Percentiles rank a stretch among this genome's conserved stretches.
Evolutionary conservation across 1,140 invertebrate species (phyloP).

Genomic region (Drosophila equinoxialis): DNA sequence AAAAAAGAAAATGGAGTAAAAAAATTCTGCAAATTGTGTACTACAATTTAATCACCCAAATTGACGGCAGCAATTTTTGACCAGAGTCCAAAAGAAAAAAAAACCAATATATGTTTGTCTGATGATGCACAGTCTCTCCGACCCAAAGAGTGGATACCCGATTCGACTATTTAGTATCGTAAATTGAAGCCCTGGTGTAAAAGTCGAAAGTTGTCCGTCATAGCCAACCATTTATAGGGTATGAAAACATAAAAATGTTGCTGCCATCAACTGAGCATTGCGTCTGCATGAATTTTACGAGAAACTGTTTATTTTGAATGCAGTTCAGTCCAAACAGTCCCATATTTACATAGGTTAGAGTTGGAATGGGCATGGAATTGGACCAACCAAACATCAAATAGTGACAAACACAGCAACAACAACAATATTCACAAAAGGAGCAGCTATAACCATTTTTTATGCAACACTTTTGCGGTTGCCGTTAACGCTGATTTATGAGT

Average conservation of each 20-base stretch:
- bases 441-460: slow-evolving; percentile 75
- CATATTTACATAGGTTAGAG: slow-evolving; percentile 8
- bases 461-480: slow-evolving; percentile 74
- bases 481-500: slow-evolving; percentile 80
- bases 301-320: slow-evolving; percentile 67
- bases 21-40: slow-evolving; percentile 59
- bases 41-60: slow-evolving; percentile 75
- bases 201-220: neutral
- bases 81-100: slow-evolving; percentile 39
- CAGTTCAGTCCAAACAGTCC: slow-evolving; percentile 34
- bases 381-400: slow-evolving; percentile 34
- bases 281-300: slow-evolving; percentile 66
- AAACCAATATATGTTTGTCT: neutral
- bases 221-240: neutral
- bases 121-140: neutral
- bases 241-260: slow-evolving; percentile 34
- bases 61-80: slow-evolving; percentile 60
- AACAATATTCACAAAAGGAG: slow-evolving; percentile 34
- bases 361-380: neutral
- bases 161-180: slow-evolving; percentile 37
- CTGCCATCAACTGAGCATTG: slow-evolving; percentile 67
- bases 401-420: slow-evolving; percentile 28
- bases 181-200: neutral
- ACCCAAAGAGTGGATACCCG: neutral
- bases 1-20: neutral